These are phyloP conservation scores for Melanitta fusca DNA, from an alignment of 2,797 vertebrate genomes.

Conservation along the genomic window DNA sequence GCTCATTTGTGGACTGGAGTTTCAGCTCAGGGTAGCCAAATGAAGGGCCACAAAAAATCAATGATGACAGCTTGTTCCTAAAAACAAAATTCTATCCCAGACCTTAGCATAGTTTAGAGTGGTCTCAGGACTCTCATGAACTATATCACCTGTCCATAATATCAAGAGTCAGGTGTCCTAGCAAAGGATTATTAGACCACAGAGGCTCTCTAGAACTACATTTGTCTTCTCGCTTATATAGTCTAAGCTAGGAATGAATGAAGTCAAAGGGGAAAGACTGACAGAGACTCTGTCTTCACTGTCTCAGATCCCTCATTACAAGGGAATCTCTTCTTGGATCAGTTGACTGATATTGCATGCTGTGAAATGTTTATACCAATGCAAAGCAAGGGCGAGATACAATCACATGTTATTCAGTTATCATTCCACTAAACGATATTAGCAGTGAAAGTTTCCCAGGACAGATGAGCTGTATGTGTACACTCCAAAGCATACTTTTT, in stretches of 20 bases:
- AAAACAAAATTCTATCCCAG: not conserved
- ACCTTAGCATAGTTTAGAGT: not conserved
- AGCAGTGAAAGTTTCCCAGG: not conserved
- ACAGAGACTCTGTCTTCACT: not conserved
- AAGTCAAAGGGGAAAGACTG: not conserved
- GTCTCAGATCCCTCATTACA: not conserved
- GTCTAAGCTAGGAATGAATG: not conserved
- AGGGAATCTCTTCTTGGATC: not conserved
- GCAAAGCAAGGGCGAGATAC: not conserved
- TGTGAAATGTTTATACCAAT: not conserved
- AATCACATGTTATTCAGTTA: not conserved
- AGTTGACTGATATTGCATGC: not conserved
- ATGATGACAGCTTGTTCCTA: not conserved
- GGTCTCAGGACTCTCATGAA: not conserved
- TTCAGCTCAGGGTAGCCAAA: not conserved
- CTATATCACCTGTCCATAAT: not conserved
- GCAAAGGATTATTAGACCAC: not conserved
- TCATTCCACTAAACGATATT: not conserved
- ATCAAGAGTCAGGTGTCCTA: not conserved
- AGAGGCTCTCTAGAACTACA: not conserved
- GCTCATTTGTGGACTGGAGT: not conserved
- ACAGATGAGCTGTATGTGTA: not conserved
- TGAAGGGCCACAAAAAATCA: not conserved
- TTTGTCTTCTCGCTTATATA: not conserved
- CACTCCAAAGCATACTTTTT: not conserved